A percentile compares a stretch with the other conserved stretches of the same genome.
Conservation (phyloP, 2,797 vertebrate genomes). For the Percopsis omiscomaycus region DNA sequence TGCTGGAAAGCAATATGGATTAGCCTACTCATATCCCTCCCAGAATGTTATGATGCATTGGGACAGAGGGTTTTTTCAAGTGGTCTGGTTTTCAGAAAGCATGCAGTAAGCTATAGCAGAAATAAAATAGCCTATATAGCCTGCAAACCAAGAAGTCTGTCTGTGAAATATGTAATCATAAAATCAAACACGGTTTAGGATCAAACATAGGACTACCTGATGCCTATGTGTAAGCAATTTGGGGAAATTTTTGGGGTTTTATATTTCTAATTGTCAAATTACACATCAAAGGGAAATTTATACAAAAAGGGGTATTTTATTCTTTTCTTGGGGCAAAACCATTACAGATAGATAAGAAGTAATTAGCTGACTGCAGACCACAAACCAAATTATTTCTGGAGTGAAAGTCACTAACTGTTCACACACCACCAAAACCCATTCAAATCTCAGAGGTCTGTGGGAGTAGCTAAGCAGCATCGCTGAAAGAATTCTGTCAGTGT, state of each 20-base stretch:
- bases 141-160: slow-evolving; percentile 27
- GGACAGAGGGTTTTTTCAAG: slow-evolving; percentile 53
- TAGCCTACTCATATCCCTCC: slow-evolving; percentile 55
- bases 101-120: slow-evolving; percentile 12
- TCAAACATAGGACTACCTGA: not conserved
- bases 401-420: slow-evolving; percentile 57
- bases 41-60: slow-evolving; percentile 49
- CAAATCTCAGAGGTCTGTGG: slow-evolving; percentile 61
- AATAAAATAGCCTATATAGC: slow-evolving; percentile 21
- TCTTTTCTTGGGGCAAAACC: slow-evolving; percentile 26
- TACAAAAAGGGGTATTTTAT: too few relatives aligned
- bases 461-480: slow-evolving; percentile 62
- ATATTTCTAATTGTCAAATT: not conserved
- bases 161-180: slow-evolving; percentile 32
- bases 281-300: too few relatives aligned
- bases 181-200: slow-evolving; percentile 8
- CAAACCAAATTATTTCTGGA: slow-evolving; percentile 38
- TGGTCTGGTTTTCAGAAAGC: slow-evolving; percentile 52
- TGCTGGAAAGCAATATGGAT: slow-evolving; percentile 71
- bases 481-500: slow-evolving; percentile 61
- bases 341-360: slow-evolving; percentile 46
- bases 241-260: slow-evolving; percentile 34
- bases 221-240: slow-evolving; percentile 9
- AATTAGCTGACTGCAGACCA: slow-evolving; percentile 50
- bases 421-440: slow-evolving; percentile 51